phyloP scores from a whole-genome alignment of 2,797 vertebrate species.

The Typhlichthys eigenmanni region DNA sequence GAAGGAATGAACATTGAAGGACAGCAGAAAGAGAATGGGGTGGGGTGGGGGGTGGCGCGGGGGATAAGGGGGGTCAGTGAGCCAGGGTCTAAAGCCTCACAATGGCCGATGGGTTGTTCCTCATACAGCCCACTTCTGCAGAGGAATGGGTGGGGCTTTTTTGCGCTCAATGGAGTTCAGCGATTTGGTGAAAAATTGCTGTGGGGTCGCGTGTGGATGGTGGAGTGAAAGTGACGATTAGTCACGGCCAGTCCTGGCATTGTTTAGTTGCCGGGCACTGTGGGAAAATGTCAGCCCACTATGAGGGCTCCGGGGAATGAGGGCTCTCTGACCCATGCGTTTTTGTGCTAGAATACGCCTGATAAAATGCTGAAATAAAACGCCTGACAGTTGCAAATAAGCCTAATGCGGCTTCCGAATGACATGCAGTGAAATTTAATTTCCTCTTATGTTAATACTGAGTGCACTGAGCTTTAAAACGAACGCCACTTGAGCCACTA shows the following conservation, averaged over 20 bases:
- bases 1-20: slow-evolving; percentile 84
- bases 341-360: slow-evolving; percentile 70
- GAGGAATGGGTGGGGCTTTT: slow-evolving; percentile 63
- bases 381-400: not conserved
- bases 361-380: slow-evolving; percentile 29
- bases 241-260: slow-evolving; percentile 88
- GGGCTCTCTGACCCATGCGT: slow-evolving; percentile 76
- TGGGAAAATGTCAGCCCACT: slow-evolving; percentile 97
- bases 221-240: slow-evolving; percentile 92
- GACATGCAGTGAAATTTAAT: not conserved
- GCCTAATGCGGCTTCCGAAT: not conserved
- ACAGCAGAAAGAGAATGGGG: slow-evolving; percentile 85
- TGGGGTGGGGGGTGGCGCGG: slow-evolving; percentile 64
- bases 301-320: slow-evolving; percentile 77
- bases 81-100: slow-evolving; percentile 86
- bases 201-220: slow-evolving; percentile 96
- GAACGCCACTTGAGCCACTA: not conserved
- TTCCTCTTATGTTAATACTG: slow-evolving; percentile 7
- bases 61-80: slow-evolving; percentile 60
- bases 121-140: slow-evolving; percentile 64
- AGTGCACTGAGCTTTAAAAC: not conserved
- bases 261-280: slow-evolving; percentile 86
- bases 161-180: slow-evolving; percentile 86
- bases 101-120: slow-evolving; percentile 81
- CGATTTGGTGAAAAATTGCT: slow-evolving; percentile 93